Conservation (phyloP, 1,140 invertebrate species). For the Bombus cullumanus region DNA sequence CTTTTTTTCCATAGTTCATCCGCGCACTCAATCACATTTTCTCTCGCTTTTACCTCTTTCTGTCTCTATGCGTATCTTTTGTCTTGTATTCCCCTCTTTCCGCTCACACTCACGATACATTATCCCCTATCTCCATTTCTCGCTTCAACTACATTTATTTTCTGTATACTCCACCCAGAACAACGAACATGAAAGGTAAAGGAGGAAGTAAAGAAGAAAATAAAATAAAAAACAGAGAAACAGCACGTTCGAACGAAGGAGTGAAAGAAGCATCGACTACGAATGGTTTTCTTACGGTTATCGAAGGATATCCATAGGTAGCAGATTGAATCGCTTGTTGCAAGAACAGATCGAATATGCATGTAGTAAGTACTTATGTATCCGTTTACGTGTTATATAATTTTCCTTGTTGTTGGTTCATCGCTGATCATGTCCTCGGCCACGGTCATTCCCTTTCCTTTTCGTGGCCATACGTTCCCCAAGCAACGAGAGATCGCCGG, state of each 20-base stretch:
- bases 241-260: constrained; percentile 16
- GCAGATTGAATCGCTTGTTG: constrained; percentile 4
- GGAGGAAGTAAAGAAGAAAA: background rate
- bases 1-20: background rate
- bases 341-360: background rate
- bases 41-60: background rate
- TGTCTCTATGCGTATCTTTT: background rate
- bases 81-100: background rate
- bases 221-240: background rate
- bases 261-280: constrained; percentile 15
- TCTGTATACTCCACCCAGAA: background rate
- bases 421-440: background rate
- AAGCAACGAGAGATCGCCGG: background rate
- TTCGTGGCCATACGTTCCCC: constrained; percentile 4
- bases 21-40: constrained; percentile 12
- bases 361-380: background rate
- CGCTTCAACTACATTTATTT: background rate
- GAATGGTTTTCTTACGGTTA: background rate
- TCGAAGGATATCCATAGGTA: background rate
- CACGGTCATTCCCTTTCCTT: constrained; percentile 25
- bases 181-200: background rate
- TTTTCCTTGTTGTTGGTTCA: constrained; percentile 8
- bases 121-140: background rate
- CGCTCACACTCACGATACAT: background rate
- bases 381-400: constrained; percentile 19